Percentiles rank a stretch among this genome's conserved stretches.
Evolutionary conservation across 2,797 vertebrate species (phyloP).

Genomic region (Cottoperca gobio): DNA sequence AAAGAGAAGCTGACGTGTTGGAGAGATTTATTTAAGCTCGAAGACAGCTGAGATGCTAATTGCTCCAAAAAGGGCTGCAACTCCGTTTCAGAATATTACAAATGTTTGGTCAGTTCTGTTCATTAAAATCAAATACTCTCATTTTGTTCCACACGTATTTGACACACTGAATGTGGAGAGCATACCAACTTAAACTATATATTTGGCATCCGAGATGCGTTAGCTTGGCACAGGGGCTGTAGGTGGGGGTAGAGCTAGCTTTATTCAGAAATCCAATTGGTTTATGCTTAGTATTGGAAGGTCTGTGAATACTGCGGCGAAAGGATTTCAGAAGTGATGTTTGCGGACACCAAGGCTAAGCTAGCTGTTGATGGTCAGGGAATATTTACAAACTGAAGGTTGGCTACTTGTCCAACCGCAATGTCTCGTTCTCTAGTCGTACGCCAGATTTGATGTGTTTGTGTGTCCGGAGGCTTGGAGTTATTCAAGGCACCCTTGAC

Average conservation of each 20-base stretch:
- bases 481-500: background rate
- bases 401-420: background rate
- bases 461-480: background rate
- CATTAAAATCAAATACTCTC: constrained; percentile 6
- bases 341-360: background rate
- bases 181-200: background rate
- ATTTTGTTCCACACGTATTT: background rate
- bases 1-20: background rate
- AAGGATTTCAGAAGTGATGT: background rate
- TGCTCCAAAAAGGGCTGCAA: background rate
- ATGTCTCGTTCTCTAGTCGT: background rate
- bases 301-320: background rate
- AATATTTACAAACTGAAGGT: background rate
- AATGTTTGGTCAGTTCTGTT: background rate
- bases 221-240: background rate
- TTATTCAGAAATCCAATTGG: background rate
- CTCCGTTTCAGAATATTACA: background rate
- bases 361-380: background rate
- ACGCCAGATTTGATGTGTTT: background rate
- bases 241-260: background rate
- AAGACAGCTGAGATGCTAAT: constrained; percentile 1
- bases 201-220: background rate
- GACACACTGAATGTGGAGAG: background rate
- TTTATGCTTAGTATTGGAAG: background rate
- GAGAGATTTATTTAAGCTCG: background rate